Evolutionary conservation across 2,888 invertebrate genomes (phyloP).

Genomic region (Pycnomerus fuliginosus): DNA sequence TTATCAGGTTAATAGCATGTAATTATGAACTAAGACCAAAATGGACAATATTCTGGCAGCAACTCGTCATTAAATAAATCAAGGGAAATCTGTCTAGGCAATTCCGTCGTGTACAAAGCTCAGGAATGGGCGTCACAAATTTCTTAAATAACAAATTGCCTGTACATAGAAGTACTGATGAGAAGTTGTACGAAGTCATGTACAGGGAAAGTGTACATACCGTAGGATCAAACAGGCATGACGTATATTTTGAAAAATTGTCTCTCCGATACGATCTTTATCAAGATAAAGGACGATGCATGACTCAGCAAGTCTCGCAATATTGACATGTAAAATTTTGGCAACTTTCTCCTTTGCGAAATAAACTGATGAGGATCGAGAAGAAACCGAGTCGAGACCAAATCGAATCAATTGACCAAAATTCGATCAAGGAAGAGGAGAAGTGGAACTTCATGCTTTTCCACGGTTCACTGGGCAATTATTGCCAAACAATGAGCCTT

Average conservation of each 20-base stretch:
- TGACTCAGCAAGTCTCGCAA: slow-evolving; percentile 9
- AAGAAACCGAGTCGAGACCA: no score
- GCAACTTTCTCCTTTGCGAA: background rate
- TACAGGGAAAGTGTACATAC: slow-evolving; percentile 10
- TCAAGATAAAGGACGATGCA: slow-evolving; percentile 8
- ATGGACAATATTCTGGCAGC: no score
- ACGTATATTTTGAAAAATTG: slow-evolving; percentile 9
- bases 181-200: slow-evolving; percentile 3
- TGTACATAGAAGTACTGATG: background rate
- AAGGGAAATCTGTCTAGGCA: no score
- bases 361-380: slow-evolving; percentile 2
- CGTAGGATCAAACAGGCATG: slow-evolving; percentile 6
- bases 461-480: slow-evolving; percentile 10
- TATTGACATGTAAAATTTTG: no score
- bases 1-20: no score
- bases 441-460: slow-evolving; percentile 11
- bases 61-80: no score
- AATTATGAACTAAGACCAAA: no score
- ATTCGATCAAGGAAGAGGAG: slow-evolving; percentile 8
- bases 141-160: slow-evolving; percentile 8
- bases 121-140: slow-evolving; percentile 2
- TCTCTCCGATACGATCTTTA: slow-evolving; percentile 7
- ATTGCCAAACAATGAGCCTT: slow-evolving; percentile 17
- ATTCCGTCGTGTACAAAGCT: no score
- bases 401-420: no score